phyloP scores from a whole-genome alignment of 2,797 vertebrate genomes.

The Mergus octosetaceus region DNA sequence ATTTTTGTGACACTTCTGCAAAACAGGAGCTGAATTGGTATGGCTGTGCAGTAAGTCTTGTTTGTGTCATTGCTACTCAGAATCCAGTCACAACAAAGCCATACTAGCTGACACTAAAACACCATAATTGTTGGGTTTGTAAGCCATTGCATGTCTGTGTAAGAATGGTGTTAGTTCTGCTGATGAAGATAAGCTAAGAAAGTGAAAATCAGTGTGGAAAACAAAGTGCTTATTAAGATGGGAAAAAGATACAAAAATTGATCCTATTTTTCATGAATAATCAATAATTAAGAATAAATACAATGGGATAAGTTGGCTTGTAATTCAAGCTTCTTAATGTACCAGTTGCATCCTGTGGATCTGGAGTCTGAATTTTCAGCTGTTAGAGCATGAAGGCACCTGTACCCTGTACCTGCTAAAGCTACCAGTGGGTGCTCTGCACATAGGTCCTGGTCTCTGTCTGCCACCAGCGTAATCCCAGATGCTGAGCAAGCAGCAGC shows the following conservation, averaged over 20 bases:
- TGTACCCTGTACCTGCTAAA: not conserved
- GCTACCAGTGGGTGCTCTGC: not conserved
- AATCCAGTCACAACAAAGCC: not conserved
- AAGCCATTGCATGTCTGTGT: not conserved
- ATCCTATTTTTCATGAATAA: not conserved
- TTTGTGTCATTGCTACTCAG: not conserved
- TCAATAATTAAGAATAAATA: not conserved
- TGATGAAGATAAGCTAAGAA: not conserved
- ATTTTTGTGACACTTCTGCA: not conserved
- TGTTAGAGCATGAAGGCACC: not conserved
- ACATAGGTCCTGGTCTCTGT: not conserved
- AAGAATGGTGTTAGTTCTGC: not conserved
- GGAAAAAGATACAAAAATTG: not conserved
- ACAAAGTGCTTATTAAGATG: fast-evolving
- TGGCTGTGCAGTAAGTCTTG: not conserved
- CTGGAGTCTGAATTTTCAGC: not conserved
- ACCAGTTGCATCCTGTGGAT: not conserved
- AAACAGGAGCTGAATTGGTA: not conserved
- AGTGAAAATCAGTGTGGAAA: not conserved
- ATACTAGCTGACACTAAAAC: not conserved
- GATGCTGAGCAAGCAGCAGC: not conserved
- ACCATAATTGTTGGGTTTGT: not conserved
- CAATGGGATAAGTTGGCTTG: not conserved
- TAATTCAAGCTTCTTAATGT: not conserved
- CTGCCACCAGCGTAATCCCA: not conserved